These are phyloP conservation scores for Melipona quadrifasciata DNA, from an alignment of 1,140 invertebrate genomes.

Conservation along the genomic window DNA sequence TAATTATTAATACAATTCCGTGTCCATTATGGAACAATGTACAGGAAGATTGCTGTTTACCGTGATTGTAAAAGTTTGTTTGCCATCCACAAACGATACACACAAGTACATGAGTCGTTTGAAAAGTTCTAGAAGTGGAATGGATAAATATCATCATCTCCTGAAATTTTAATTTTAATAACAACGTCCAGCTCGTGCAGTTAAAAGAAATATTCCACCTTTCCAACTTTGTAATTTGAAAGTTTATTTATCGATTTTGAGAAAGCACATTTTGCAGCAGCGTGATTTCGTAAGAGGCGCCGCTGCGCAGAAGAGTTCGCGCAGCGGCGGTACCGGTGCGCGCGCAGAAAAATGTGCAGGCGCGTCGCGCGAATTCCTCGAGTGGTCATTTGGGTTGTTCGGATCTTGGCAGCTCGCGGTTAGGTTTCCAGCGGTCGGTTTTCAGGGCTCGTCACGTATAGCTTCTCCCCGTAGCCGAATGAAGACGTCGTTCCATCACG, in stretches of 20 bases:
- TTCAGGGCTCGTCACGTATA: slow-evolving; percentile 20
- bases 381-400: neutral
- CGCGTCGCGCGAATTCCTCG: slow-evolving; percentile 17
- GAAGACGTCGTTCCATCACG: slow-evolving; percentile 20
- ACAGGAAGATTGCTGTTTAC: neutral
- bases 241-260: no score
- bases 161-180: no score
- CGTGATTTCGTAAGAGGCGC: neutral
- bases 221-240: neutral
- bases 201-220: no score
- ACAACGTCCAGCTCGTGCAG: no score
- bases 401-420: neutral
- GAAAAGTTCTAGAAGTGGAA: neutral
- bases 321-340: neutral
- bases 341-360: slow-evolving; percentile 9
- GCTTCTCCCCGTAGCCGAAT: neutral
- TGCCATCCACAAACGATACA: neutral
- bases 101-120: neutral
- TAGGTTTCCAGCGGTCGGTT: slow-evolving; percentile 20
- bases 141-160: neutral
- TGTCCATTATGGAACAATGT: neutral
- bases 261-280: no score
- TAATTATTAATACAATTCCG: no score
- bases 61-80: neutral
- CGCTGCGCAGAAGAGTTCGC: neutral